Base-by-base conservation (phyloP, 1,140 invertebrate species). In the Saxidomus purpurata region DNA sequence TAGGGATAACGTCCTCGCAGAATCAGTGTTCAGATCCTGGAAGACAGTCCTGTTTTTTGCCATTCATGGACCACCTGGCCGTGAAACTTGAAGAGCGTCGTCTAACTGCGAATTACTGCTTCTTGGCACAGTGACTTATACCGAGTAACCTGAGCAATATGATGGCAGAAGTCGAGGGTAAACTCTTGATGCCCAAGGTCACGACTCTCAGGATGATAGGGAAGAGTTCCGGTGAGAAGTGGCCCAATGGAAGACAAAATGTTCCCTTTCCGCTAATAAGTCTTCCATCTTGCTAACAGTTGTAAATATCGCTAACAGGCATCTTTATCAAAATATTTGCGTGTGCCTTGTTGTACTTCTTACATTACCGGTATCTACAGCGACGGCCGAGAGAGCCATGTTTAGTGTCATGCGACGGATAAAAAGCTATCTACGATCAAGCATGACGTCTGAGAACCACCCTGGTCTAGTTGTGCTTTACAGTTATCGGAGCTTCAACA, bases 401-500 rank as follows among this genome's bases (percentile, higher is more conserved):
- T 81, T 81, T 28, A 81, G 79, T 61, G 61, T 81, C 49, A 81
- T 61, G 49, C 36, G 79, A 81, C 9, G 79, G 4, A 0, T 81
- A 36, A 81, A 81, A 61, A 59, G 61, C 79, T 81, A 81, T 34
- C 59, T 81, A 28, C 34, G 79, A 61, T 81, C 77, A 28, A 80
- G 28, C 1, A 55, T 80, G 43, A 11, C 22, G 34, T 13, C 79
- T 36, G 79, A 81, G 61, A 52, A 52, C 1, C 9, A 61, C 52
- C 61, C 79, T 81, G 52, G 79, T 38, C 55, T 81, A 81, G 49
- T 34, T 1, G 2, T 81, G 79, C 36, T 81, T 52, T 52, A 81
- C 38, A n/a, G 0, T 22, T 77, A 77, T n/a, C n/a, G n/a, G n/a
- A n/a, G n/a, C n/a, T n/a, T n/a, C n/a, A n/a, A n/a, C n/a, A 9